Evolutionary conservation across 2,113 vertebrate species (phyloP).

Genomic region (Rhynchomys soricoides): DNA sequence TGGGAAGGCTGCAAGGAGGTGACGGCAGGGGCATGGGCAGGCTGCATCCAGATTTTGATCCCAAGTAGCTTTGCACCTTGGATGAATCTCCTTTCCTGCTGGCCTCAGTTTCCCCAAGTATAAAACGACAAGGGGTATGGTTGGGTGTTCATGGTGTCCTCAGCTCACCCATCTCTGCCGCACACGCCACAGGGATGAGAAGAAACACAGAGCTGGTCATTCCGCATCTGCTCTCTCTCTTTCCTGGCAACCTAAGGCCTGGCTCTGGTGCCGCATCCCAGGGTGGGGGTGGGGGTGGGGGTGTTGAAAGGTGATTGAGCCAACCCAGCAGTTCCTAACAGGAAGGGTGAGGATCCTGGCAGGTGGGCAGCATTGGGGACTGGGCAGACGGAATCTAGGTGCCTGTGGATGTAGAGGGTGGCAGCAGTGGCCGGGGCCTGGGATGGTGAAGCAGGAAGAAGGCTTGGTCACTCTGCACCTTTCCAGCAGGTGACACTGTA

Average conservation of each 20-base stretch:
- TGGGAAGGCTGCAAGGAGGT: background rate
- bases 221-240: background rate
- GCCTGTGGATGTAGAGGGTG: fast-evolving
- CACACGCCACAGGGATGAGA: fast-evolving
- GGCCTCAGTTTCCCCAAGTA: background rate
- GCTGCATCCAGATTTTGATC: background rate
- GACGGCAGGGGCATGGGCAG: fast-evolving
- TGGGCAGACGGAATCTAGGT: background rate
- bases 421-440: background rate
- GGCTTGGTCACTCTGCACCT: background rate
- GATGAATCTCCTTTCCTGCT: background rate
- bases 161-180: background rate
- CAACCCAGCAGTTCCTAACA: background rate
- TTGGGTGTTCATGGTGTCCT: background rate
- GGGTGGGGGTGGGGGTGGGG: background rate
- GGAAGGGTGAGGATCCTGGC: background rate
- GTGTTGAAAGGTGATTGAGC: fast-evolving
- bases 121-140: background rate
- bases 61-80: background rate
- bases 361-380: background rate
- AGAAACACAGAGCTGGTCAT: too few relatives aligned
- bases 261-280: fast-evolving
- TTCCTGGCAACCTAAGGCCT: background rate
- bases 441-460: too few relatives aligned
- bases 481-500: background rate